phyloP scores from a whole-genome alignment of 1,140 invertebrate species.

The Panagrolaimus sp. region DNA sequence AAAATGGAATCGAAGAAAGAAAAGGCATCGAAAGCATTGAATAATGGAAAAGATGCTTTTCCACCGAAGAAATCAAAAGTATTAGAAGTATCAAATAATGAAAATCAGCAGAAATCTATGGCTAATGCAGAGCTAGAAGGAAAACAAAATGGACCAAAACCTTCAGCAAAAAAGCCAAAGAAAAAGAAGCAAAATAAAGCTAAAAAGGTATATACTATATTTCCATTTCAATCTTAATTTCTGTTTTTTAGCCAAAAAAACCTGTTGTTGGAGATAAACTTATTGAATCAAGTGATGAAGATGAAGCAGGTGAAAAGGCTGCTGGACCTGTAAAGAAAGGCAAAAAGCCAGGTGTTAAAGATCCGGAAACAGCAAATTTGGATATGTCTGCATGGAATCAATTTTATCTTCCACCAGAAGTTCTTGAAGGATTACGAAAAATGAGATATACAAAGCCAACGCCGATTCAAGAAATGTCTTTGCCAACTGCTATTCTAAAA shows the following conservation, averaged over 20 bases:
- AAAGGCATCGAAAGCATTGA: background rate
- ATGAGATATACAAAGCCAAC: conserved; percentile 75
- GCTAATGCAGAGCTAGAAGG: no score
- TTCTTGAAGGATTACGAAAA: conserved; percentile 6
- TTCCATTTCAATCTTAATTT: no score
- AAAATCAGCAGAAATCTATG: no score
- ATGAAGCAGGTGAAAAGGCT: background rate
- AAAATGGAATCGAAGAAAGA: background rate
- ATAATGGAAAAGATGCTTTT: background rate
- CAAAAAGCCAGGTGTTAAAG: background rate
- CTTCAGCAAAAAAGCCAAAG: conserved; percentile 1
- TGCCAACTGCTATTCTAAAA: conserved; percentile 79
- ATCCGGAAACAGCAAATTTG: conserved; percentile 1
- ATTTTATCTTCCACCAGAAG: background rate
- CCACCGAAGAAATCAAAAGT: no score
- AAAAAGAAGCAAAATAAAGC: background rate
- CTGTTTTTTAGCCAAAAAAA: no score
- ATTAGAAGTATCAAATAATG: no score
- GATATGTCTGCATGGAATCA: conserved; percentile 3
- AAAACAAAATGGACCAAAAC: no score
- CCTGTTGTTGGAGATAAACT: no score
- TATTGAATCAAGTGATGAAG: no score
- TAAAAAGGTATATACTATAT: no score
- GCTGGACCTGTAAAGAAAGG: background rate
- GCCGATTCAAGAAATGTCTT: conserved; percentile 69